Conservation (phyloP, 2,888 invertebrate species). For the Hirtodrosophila confusa region DNA sequence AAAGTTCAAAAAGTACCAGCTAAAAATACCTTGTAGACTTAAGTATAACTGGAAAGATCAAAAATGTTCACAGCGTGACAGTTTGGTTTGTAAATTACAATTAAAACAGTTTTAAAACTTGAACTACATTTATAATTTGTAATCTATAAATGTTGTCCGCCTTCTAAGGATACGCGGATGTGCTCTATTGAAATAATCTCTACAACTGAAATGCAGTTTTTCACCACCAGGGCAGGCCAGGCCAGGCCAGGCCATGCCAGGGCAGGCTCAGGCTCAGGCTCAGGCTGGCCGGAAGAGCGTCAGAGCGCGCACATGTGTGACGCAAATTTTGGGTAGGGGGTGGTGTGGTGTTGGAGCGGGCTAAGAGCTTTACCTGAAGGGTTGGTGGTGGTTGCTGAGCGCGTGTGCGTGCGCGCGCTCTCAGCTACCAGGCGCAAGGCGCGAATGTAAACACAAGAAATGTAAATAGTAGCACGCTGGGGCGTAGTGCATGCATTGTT, state of each 20-base stretch:
- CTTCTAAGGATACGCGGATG: conserved; percentile 43
- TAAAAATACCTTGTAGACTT: not conserved
- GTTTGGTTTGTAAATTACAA: not conserved
- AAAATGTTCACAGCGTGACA: too few species aligned
- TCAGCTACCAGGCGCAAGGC: conserved; percentile 66
- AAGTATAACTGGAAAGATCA: too few species aligned
- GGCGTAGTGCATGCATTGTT: conserved; percentile 9
- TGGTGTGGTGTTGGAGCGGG: conserved; percentile 10
- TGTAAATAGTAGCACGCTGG: conserved; percentile 58
- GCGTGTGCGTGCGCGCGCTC: conserved; percentile 41
- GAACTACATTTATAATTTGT: conserved; percentile 14
- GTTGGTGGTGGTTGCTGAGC: conserved; percentile 52
- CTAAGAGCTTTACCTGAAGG: not conserved
- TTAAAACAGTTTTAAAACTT: not conserved
- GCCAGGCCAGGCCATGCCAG: conserved; percentile 24
- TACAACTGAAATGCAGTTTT: conserved; percentile 80
- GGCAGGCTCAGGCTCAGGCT: conserved; percentile 29
- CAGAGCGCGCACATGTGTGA: conserved; percentile 47
- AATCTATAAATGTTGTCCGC: conserved; percentile 33
- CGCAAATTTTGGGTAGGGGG: conserved; percentile 25
- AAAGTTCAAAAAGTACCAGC: too few species aligned
- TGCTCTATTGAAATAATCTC: conserved; percentile 74
- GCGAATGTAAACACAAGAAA: conserved; percentile 55
- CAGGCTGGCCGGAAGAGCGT: conserved; percentile 41
- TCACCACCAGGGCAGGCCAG: conserved; percentile 54